Evolutionary conservation across 1,140 invertebrate species (phyloP), one percentile per base, ranked within the genome.

Genomic region (Orius insidiosus): DNA sequence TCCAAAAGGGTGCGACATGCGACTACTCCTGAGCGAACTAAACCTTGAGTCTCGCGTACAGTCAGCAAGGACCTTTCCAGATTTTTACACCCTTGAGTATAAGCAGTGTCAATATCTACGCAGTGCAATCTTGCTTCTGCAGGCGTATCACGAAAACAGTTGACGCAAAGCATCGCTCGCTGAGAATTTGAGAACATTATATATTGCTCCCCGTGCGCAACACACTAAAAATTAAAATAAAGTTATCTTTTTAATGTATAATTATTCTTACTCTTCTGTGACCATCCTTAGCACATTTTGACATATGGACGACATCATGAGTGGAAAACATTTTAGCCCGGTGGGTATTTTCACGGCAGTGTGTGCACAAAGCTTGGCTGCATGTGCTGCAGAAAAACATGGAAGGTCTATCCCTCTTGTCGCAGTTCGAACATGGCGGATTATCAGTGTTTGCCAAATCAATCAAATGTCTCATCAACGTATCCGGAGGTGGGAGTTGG

Each of bases 301-400:
- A 74, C 70, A 79, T 76, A 53, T 75, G 75, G 5, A 79, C 68
- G 7, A 80, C 70, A 39, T 80, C 76, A 57, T 80, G 77, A 14
- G 68, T 64, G 1, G 76, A 74, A 57, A 80, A 80, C 77, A 80
- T 80, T 58, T 78, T 77, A 1, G 77, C 76, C 19, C 74, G 62
- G 53, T 80, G 76, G 2, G 77, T 79, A 53, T 78, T 73, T 53
- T 80, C 76, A 38, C 76, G 61, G 56, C 77, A 80, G 52, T 70
- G 67, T 10, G 66, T 69, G 59, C 77, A 80, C 13, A 80, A 58
- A 9, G 75, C 75, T 66, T 80, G 76, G 45, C 75, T 72, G 55
- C 76, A 78, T 18, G 75, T 78, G 46, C 70, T 75, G 60, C 76
- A 78, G 60, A 77, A 77, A 53, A 66, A 78, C 75, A 78, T 78